phyloP scores from a whole-genome alignment of 1,140 invertebrate genomes.

The Ruditapes philippinarum region DNA sequence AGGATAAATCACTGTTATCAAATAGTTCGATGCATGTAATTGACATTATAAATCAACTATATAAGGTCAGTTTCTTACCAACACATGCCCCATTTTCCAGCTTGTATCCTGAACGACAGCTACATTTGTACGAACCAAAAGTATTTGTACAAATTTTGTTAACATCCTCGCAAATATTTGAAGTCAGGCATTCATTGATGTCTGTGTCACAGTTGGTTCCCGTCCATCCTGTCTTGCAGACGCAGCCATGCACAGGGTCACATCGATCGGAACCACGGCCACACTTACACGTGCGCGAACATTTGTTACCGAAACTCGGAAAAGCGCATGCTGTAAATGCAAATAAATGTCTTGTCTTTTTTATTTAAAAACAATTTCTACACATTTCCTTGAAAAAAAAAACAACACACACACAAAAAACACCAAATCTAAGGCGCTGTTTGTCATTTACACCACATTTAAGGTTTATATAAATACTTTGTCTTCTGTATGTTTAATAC shows the following conservation, averaged over 20 bases:
- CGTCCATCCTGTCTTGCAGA: constrained; percentile 3
- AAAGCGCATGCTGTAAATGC: not conserved
- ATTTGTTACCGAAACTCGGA: constrained; percentile 18
- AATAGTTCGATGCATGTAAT: too few species aligned
- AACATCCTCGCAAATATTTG: constrained; percentile 13
- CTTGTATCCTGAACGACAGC: not conserved
- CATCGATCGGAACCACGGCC: not conserved
- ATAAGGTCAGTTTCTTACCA: constrained; percentile 24
- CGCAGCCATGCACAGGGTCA: constrained; percentile 20
- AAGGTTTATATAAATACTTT: too few species aligned
- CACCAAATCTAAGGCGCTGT: too few species aligned
- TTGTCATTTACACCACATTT: too few species aligned
- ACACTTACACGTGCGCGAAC: constrained; percentile 13
- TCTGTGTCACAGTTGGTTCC: constrained; percentile 21
- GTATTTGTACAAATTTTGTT: constrained; percentile 12
- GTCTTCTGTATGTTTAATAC: too few species aligned
- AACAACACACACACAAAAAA: too few species aligned
- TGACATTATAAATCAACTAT: too few species aligned
- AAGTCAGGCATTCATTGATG: constrained; percentile 27
- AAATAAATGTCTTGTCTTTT: too few species aligned
- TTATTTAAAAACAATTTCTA: too few species aligned
- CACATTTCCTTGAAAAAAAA: too few species aligned
- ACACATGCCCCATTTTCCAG: not conserved
- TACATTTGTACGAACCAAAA: constrained; percentile 3
- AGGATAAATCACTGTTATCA: too few species aligned